phyloP scores from a whole-genome alignment of 2,797 vertebrate genomes.

The Siniperca undulata region DNA sequence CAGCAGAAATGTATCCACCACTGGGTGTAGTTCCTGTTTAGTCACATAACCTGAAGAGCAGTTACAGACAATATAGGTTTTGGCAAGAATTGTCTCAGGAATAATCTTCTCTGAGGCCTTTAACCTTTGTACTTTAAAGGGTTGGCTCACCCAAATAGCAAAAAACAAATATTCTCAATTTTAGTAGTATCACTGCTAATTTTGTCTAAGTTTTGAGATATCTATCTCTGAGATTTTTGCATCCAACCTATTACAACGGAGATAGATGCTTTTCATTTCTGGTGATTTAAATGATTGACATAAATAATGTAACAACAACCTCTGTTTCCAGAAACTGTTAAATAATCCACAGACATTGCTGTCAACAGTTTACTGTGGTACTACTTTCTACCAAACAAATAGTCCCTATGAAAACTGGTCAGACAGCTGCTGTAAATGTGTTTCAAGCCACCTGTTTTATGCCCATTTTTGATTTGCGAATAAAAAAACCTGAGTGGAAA shows the following conservation, averaged over 20 bases:
- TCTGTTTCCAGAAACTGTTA: background rate
- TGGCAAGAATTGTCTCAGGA: background rate
- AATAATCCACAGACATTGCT: background rate
- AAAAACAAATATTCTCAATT: background rate
- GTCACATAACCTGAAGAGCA: background rate
- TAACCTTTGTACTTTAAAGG: background rate
- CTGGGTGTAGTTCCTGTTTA: constrained; percentile 8
- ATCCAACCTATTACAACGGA: too few species aligned
- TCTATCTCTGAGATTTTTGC: too few species aligned
- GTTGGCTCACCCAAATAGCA: background rate
- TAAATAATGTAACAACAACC: background rate
- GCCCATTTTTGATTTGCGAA: background rate
- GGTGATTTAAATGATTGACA: background rate
- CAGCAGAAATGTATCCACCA: constrained; percentile 27
- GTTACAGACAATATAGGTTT: background rate
- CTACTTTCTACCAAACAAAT: background rate
- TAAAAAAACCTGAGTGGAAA: too few species aligned
- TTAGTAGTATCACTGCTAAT: background rate
- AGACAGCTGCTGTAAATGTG: background rate
- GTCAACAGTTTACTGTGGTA: background rate
- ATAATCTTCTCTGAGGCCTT: background rate
- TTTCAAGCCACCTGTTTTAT: background rate
- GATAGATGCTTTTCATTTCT: background rate
- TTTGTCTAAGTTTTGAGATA: too few species aligned
- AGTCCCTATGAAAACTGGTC: background rate